Conservation (phyloP, 2,888 invertebrate species). For the Eretmocerus hayati region DNA sequence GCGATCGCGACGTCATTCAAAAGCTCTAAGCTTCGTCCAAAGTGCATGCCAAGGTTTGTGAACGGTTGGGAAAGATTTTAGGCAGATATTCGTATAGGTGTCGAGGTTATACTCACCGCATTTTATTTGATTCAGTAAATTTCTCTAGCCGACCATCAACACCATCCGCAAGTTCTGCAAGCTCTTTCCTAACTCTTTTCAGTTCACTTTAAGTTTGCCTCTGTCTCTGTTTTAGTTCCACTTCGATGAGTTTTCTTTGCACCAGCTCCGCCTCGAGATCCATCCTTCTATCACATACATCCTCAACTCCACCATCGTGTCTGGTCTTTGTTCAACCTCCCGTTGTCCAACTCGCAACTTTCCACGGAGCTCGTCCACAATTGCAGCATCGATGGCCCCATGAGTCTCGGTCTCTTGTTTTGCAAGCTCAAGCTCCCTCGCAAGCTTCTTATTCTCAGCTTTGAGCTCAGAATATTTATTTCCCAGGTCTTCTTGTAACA, state of each 20-base stretch:
- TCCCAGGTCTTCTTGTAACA: conserved; percentile 9
- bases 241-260: conserved; percentile 39
- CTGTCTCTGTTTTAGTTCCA: conserved; percentile 51
- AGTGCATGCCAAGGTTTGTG: no score
- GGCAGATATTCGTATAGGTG: no score
- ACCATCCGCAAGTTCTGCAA: no score
- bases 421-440: conserved; percentile 37
- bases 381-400: conserved; percentile 54
- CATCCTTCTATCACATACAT: conserved; percentile 61
- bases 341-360: no score
- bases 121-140: no score
- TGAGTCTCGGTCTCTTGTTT: conserved; percentile 53
- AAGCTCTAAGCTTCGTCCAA: no score
- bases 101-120: no score
- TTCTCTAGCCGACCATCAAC: no score
- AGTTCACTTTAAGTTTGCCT: conserved; percentile 51
- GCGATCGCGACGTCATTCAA: no score
- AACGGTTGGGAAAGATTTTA: no score
- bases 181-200: conserved; percentile 46
- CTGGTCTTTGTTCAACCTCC: conserved; percentile 65
- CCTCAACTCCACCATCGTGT: conserved; percentile 50
- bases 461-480: conserved; percentile 26
- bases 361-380: conserved; percentile 54
- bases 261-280: conserved; percentile 46
- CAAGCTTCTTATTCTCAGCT: conserved; percentile 35